Percentiles rank a stretch among this genome's conserved stretches.
Conservation (phyloP, 2,888 invertebrate species). For the Nephrotoma appendiculata region DNA sequence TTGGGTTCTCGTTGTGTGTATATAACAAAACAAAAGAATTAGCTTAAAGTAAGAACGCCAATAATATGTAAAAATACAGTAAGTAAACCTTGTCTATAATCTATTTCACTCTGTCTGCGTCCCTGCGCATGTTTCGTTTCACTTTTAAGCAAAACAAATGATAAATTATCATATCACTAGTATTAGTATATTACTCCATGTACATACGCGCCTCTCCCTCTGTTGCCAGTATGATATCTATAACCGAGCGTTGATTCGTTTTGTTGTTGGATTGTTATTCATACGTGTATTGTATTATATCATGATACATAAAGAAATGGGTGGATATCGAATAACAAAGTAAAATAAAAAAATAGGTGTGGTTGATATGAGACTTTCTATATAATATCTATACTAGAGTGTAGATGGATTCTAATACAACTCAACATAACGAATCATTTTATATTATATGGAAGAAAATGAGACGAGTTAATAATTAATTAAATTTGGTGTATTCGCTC, state of each 20-base stretch:
- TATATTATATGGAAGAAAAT: not conserved
- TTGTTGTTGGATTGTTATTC: not conserved
- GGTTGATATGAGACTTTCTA: not conserved
- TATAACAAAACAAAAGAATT: not conserved
- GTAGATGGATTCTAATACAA: not conserved
- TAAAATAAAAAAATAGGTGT: slow-evolving; percentile 1
- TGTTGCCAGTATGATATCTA: not conserved
- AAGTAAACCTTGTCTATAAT: not conserved
- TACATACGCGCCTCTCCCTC: not conserved
- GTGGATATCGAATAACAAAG: not conserved
- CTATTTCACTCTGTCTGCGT: not conserved
- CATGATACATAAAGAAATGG: not conserved
- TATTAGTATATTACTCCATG: not conserved
- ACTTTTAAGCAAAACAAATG: not conserved
- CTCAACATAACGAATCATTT: not conserved
- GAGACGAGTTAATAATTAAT: not conserved
- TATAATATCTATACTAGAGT: not conserved
- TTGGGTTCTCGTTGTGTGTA: not conserved
- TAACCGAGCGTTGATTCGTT: not conserved
- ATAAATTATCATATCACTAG: not conserved
- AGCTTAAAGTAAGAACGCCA: slow-evolving; percentile 3
- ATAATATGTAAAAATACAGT: not conserved
- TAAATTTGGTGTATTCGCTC: not conserved
- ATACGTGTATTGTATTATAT: not conserved
- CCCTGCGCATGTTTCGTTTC: not conserved